These are phyloP conservation scores for Ypsolopha scabrella DNA, from an alignment of 2,888 invertebrate genomes.

Conservation along the genomic window DNA sequence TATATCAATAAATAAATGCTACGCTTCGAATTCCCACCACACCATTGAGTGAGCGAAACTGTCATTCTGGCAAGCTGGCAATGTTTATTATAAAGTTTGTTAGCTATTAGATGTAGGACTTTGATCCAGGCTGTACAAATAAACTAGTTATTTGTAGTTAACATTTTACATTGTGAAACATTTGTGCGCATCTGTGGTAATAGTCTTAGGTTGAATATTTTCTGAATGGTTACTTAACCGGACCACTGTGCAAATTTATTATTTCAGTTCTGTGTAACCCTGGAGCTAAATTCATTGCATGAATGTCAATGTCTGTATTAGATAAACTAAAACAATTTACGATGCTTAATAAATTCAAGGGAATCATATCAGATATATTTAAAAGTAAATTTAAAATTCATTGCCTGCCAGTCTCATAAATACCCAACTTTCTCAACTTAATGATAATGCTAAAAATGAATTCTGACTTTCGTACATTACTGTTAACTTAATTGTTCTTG, in stretches of 20 bases:
- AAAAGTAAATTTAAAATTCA: conserved; percentile 17
- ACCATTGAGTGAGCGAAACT: not conserved
- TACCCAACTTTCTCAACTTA: not conserved
- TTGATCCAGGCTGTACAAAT: conserved; percentile 65
- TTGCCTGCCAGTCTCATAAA: conserved; percentile 1
- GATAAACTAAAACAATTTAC: conserved; percentile 2
- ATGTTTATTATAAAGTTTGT: conserved; percentile 51
- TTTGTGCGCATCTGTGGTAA: conserved; percentile 52
- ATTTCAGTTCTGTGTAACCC: conserved; percentile 3
- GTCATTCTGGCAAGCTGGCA: conserved; percentile 28
- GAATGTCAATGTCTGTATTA: conserved; percentile 4
- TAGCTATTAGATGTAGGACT: conserved; percentile 63
- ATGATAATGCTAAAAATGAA: not conserved
- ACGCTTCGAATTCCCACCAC: not conserved
- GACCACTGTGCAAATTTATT: conserved; percentile 21
- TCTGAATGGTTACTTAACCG: conserved; percentile 36
- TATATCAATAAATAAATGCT: not conserved
- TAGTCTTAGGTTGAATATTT: conserved; percentile 46
- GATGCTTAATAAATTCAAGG: conserved; percentile 7
- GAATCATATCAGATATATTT: conserved; percentile 24
- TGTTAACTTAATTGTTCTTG: not conserved
- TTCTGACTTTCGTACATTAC: not conserved
- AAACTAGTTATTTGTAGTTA: conserved; percentile 58
- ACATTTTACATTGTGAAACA: conserved; percentile 60
- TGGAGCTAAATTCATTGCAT: conserved; percentile 4